Evolutionary conservation across 2,113 vertebrate species (phyloP), one percentile per base, ranked within the genome.

Genomic region (Carlito syrichta): DNA sequence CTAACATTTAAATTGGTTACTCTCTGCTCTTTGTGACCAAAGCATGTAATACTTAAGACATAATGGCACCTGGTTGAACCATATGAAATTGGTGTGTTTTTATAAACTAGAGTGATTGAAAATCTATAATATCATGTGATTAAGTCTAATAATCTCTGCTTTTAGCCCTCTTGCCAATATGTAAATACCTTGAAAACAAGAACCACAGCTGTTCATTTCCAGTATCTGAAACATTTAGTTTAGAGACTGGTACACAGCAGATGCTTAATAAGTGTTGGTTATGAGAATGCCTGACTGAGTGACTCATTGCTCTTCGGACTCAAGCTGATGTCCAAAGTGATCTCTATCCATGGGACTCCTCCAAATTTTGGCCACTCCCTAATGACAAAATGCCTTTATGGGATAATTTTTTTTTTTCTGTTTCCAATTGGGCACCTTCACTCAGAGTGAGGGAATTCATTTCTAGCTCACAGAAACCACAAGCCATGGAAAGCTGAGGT

Each of bases 401-500:
- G 45, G n/a, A 78, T 96, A 86, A 86, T 86, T 60, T 56, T 9
- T 88, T 94, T 63, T 91, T 63, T 89, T 60, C 74, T 92, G 63
- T 96, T 96, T 93, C 86, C 83, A 96, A 43, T 40, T 96, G 97
- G 97, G 93, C 95, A 98, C 97, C 97, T 97, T 95, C 88, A 32
- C 92, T 98, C 98, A 98, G 92, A 97, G 97, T 93, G 88, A 97
- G 97, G 94, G 97, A 98, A 98, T 98, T 98, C 40, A 96, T 97
- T 98, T 97, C 97, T 98, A 97, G 97, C 96, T 98, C 98, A 97
- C 97, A 97, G 97, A 98, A 98, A 97, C 98, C 98, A 98, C 98
- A 98, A 97, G 94, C 97, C 98, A 96, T 48, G 98, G 98, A 98
- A 98, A 98, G 94, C 76, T 40, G 89, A 32, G 98, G 97, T 98